phyloP scores from a whole-genome alignment of 2,113 vertebrate genomes.

The Oxygymnocypris stewartii region DNA sequence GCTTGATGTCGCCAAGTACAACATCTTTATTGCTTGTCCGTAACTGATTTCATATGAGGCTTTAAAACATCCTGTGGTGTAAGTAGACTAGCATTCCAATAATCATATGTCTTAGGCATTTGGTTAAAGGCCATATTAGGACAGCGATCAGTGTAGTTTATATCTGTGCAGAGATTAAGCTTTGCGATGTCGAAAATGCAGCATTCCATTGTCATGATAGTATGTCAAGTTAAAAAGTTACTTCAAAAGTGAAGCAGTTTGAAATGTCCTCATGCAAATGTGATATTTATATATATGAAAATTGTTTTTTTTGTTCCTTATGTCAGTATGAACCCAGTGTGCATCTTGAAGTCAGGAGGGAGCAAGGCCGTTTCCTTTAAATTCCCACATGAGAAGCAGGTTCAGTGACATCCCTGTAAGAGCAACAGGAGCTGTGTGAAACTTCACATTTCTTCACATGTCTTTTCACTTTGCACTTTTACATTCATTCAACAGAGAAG shows the following conservation, averaged over 20 bases:
- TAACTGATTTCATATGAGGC: not conserved
- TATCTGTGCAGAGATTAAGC: not conserved
- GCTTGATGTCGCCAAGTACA: slow-evolving; percentile 40
- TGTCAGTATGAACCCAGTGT: not conserved
- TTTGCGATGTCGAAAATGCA: not conserved
- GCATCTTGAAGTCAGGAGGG: not conserved
- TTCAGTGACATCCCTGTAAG: slow-evolving; percentile 22
- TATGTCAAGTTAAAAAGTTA: not conserved
- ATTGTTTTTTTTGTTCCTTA: not conserved
- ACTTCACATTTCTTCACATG: not conserved
- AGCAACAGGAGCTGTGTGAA: not conserved
- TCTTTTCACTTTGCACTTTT: not conserved
- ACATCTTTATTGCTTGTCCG: not conserved
- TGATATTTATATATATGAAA: not conserved
- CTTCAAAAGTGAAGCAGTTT: slow-evolving; percentile 2
- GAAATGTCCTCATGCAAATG: not conserved
- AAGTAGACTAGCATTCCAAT: slow-evolving; percentile 3
- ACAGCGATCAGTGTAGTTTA: not conserved
- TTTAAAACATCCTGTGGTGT: not conserved
- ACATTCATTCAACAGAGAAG: not conserved
- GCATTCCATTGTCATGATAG: not conserved
- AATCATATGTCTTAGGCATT: slow-evolving; percentile 19
- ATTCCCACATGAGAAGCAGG: not conserved
- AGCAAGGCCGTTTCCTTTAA: not conserved
- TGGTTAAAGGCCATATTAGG: not conserved